phyloP scores from a whole-genome alignment of 1,140 invertebrate species.

The Teleopsis dalmanni region DNA sequence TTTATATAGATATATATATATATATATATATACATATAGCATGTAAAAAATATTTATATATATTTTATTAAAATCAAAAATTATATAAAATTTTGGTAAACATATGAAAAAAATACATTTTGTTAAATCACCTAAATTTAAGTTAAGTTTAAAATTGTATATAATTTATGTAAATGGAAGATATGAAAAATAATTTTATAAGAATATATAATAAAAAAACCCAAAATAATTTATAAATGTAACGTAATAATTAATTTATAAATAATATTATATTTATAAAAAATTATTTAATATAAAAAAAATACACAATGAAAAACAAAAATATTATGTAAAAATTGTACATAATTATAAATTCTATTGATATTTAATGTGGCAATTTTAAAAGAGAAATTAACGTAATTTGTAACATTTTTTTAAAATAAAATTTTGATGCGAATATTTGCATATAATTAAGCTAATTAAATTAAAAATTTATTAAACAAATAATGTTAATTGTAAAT shows the following conservation, averaged over 20 bases:
- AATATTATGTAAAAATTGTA: not conserved
- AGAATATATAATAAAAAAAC: not conserved
- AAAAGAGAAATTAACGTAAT: conserved; percentile 13
- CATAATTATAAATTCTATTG: not conserved
- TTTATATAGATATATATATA: too few species aligned
- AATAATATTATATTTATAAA: not conserved
- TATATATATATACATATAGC: too few species aligned
- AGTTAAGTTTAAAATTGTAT: too few species aligned
- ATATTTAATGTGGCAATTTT: conserved; percentile 9
- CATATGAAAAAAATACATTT: too few species aligned
- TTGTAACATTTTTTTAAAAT: too few species aligned
- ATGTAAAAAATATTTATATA: too few species aligned
- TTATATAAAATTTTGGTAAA: too few species aligned
- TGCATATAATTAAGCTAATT: not conserved
- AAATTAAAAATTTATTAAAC: not conserved
- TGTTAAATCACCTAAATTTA: too few species aligned
- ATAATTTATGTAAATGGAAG: too few species aligned
- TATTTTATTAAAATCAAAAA: too few species aligned
- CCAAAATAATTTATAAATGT: not conserved
- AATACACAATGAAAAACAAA: conserved; percentile 5
- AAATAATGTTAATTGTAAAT: not conserved
- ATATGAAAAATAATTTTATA: not conserved
- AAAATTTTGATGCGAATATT: too few species aligned
- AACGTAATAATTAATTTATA: conserved; percentile 2
- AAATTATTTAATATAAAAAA: not conserved